phyloP scores from a whole-genome alignment of 2,797 vertebrate genomes.

The Aldrovandia affinis region DNA sequence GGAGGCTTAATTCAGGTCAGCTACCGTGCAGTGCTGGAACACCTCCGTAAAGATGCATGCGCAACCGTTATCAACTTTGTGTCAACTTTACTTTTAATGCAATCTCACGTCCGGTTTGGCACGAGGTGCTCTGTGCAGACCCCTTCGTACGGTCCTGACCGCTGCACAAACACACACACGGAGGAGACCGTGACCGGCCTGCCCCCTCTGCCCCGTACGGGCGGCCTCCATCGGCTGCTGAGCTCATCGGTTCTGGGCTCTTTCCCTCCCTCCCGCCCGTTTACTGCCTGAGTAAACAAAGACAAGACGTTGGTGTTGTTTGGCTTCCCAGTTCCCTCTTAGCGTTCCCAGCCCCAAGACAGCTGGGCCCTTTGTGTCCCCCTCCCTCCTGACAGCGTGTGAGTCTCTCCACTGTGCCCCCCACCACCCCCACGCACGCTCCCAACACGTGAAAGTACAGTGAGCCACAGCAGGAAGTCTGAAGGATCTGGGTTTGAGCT shows the following conservation, averaged over 20 bases:
- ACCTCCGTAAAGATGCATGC: not conserved
- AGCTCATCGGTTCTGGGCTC: slow-evolving; percentile 51
- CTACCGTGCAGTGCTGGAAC: not conserved
- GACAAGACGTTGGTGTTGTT: slow-evolving; percentile 39
- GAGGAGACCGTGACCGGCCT: too few relatives aligned
- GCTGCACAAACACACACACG: not conserved
- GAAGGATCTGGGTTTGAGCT: not conserved
- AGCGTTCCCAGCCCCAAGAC: slow-evolving; percentile 24
- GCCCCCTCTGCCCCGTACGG: not conserved
- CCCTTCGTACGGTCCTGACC: not conserved
- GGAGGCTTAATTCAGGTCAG: slow-evolving; percentile 26
- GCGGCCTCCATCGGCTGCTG: slow-evolving; percentile 54
- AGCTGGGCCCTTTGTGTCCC: not conserved
- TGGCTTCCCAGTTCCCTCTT: not conserved
- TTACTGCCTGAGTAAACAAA: slow-evolving; percentile 53
- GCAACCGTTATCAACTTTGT: not conserved
- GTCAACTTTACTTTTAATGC: not conserved
- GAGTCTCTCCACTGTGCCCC: not conserved
- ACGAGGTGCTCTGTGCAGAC: not conserved
- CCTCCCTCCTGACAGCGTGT: not conserved
- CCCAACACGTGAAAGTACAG: not conserved
- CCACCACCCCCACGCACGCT: not conserved
- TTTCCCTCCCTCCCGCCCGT: slow-evolving; percentile 24
- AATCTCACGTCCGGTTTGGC: not conserved
- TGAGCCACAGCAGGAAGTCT: not conserved